Evolutionary conservation across 1,140 invertebrate species (phyloP), one percentile per base, ranked within the genome.

Genomic region (Globodera ellingtonae): DNA sequence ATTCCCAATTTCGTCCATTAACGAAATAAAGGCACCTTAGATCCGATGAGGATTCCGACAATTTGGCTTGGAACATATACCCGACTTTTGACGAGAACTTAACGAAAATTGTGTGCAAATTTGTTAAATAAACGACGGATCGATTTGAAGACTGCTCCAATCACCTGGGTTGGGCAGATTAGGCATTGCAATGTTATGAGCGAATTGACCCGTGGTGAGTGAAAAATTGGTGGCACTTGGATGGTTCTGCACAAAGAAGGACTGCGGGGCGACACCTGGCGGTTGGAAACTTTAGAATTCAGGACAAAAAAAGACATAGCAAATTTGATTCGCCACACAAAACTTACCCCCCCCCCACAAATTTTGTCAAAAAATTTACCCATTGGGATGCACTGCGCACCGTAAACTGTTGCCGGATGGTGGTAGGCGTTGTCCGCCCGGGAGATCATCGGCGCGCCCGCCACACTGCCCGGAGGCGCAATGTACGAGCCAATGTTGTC

Each of bases 11-110:
- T 7, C n/a, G 2, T 66, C 9, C 6, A 15, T 59, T 46, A 67
- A 13, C 13, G 44, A 65, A 76, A 50, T 66, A 24, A 9, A 15
- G 9, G 2, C 4, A 81, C 80, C 62, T 81, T 81, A 10, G 62
- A 10, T 10, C 80, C 80, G 66, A 81, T 81, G 59, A 81, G 79
- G 35, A 73, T 73, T 79, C 80, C 80, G 69, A 81, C 78, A 62
- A 67, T 75, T 21, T 47, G 21, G 35, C 83, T 81, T 6, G 80
- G 80, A 59, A 81, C 80, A 56, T 83, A 81, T n/a, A 81, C 72
- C 7, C 74, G 24, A 6, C 59, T 59, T 72, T 82, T 82, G 70
- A 67, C 56, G n/a, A 44, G 73, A 56, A 75, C 46, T 74, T 52
- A 10, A 77, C 47, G 21, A 2, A 66, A 9, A n/a, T 44, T 62